These are phyloP conservation scores for Drosophila baimaii DNA, from an alignment of 1,140 invertebrate species.

Conservation along the genomic window DNA sequence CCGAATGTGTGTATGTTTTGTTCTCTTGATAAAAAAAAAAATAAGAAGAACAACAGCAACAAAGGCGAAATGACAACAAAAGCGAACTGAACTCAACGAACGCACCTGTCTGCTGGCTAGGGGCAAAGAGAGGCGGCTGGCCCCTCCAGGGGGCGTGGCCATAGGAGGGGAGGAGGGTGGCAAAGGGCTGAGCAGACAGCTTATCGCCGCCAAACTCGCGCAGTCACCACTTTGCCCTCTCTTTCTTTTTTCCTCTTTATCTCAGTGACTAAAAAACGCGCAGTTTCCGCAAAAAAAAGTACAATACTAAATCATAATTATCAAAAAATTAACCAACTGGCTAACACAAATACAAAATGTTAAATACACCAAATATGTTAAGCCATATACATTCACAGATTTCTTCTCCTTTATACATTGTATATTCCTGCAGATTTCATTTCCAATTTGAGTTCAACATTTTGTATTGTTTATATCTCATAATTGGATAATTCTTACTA, in stretches of 20 bases:
- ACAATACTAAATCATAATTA: neutral
- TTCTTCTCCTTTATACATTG: too few relatives aligned
- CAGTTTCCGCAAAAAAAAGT: conserved; percentile 37
- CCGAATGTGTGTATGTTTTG: conserved; percentile 24
- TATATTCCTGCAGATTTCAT: too few relatives aligned
- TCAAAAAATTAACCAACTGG: conserved; percentile 17
- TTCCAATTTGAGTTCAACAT: too few relatives aligned
- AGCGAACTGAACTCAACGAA: conserved; percentile 57
- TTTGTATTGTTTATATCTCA: too few relatives aligned
- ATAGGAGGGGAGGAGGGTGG: conserved; percentile 2
- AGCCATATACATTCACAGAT: neutral
- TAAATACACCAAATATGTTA: neutral
- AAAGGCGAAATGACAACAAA: conserved; percentile 52
- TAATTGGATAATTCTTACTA: too few relatives aligned
- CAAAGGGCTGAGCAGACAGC: conserved; percentile 65
- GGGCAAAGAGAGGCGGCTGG: neutral
- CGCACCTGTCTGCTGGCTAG: conserved; percentile 60
- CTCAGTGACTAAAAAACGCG: conserved; percentile 37
- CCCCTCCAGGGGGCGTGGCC: neutral
- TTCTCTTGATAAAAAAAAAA: conserved; percentile 59
- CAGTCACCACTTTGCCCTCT: conserved; percentile 40
- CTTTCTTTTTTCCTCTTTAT: conserved; percentile 20
- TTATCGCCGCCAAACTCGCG: conserved; percentile 58
- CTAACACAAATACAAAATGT: conserved; percentile 1
- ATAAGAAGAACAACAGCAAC: conserved; percentile 25